Conservation (phyloP, 2,888 invertebrate genomes). For the Strigamia maritima region DNA sequence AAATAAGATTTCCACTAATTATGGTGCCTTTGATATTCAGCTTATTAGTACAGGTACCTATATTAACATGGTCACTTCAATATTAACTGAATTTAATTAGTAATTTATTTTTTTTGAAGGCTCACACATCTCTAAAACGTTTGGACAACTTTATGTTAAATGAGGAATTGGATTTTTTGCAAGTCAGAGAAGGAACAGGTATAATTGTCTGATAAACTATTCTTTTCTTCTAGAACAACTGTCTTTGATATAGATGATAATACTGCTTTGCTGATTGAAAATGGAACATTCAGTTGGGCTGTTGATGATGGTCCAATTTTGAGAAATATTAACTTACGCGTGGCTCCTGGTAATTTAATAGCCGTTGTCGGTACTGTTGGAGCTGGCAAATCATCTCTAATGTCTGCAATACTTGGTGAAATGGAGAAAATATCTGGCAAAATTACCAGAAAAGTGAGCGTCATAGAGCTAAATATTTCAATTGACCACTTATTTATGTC, state of each 20-base stretch:
- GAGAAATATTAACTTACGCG: slow-evolving; percentile 69
- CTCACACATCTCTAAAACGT: slow-evolving; percentile 82
- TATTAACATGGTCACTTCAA: not conserved
- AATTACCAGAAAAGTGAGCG: slow-evolving; percentile 65
- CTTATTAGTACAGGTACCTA: slow-evolving; percentile 51
- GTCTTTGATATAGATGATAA: slow-evolving; percentile 61
- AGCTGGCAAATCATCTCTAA: slow-evolving; percentile 81
- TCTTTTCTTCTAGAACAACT: slow-evolving; percentile 41
- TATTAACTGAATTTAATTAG: not conserved
- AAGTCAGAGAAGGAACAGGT: not conserved
- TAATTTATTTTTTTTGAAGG: slow-evolving; percentile 47
- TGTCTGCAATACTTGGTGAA: slow-evolving; percentile 83
- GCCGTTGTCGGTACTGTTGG: slow-evolving; percentile 87
- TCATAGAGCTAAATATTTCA: too few relatives aligned
- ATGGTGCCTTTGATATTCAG: slow-evolving; percentile 75
- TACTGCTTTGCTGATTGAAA: slow-evolving; percentile 70
- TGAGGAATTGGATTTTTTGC: slow-evolving; percentile 72
- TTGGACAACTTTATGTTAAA: slow-evolving; percentile 88
- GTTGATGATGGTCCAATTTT: slow-evolving; percentile 62
- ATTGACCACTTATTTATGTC: not conserved
- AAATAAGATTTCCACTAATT: slow-evolving; percentile 79
- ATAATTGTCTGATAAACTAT: not conserved
- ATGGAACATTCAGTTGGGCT: slow-evolving; percentile 87
- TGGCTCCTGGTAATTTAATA: slow-evolving; percentile 66
- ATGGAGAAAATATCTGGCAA: slow-evolving; percentile 79